Percentiles rank a stretch among this genome's conserved stretches.
These are phyloP conservation scores for Pycnomerus fuliginosus DNA, from an alignment of 2,888 invertebrate genomes.

Conservation along the genomic window DNA sequence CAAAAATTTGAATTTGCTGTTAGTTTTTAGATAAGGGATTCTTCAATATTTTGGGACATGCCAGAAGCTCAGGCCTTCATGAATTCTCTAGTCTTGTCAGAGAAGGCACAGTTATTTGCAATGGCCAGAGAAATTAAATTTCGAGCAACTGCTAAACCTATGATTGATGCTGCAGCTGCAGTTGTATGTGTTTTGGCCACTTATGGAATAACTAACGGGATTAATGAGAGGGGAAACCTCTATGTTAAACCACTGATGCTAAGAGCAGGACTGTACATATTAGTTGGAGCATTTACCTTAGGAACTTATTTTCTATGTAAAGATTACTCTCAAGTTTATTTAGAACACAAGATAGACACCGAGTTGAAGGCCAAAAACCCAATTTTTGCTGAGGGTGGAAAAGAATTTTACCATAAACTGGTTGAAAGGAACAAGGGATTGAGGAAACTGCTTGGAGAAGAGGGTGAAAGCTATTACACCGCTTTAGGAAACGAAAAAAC, in stretches of 20 bases:
- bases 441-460: constrained; percentile 62
- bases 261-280: constrained; percentile 56
- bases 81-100: constrained; percentile 69
- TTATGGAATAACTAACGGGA: constrained; percentile 53
- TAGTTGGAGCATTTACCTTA: constrained; percentile 59
- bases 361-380: constrained; percentile 60
- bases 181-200: constrained; percentile 54
- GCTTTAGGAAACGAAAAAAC: constrained; percentile 69
- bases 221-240: constrained; percentile 60
- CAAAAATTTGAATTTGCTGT: too few relatives aligned
- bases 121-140: constrained; percentile 73
- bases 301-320: constrained; percentile 65
- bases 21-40: constrained; percentile 61
- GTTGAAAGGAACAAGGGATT: constrained; percentile 73
- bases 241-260: constrained; percentile 56
- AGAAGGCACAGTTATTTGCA: constrained; percentile 77
- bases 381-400: constrained; percentile 70
- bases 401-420: constrained; percentile 73
- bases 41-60: constrained; percentile 65
- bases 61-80: constrained; percentile 63
- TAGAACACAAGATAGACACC: constrained; percentile 65
- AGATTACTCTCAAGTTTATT: constrained; percentile 63
- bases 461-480: constrained; percentile 64
- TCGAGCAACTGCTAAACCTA: constrained; percentile 60
- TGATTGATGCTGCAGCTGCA: constrained; percentile 59